Percentiles rank a stretch among this genome's conserved stretches.
These are phyloP conservation scores for Blennius ocellaris DNA, from an alignment of 2,113 vertebrate species.

Conservation along the genomic window DNA sequence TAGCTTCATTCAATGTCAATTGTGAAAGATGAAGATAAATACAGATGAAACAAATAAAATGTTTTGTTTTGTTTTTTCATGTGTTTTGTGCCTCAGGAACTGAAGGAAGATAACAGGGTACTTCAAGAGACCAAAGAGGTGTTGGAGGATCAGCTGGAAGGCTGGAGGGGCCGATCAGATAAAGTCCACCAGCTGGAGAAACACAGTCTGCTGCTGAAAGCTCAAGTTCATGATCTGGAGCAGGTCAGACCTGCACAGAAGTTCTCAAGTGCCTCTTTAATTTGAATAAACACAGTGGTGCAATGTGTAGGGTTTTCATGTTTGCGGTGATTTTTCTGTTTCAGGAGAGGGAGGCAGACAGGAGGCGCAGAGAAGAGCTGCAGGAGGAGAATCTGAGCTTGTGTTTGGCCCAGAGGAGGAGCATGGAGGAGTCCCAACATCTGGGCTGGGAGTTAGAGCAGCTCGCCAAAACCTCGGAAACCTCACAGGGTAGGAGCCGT, in stretches of 20 bases:
- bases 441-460: slow-evolving; percentile 95
- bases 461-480: slow-evolving; percentile 87
- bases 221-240: slow-evolving; percentile 94
- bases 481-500: slow-evolving; percentile 83
- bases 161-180: slow-evolving; percentile 92
- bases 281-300: neutral
- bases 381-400: slow-evolving; percentile 92
- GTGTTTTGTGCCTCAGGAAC: slow-evolving; percentile 82
- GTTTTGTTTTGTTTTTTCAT: too few species aligned
- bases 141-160: slow-evolving; percentile 94
- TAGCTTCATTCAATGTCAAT: too few species aligned
- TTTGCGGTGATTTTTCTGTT: slow-evolving; percentile 3
- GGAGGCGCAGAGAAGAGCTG: slow-evolving; percentile 90
- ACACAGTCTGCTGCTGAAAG: slow-evolving; percentile 92
- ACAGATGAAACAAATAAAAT: too few species aligned
- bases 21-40: too few species aligned
- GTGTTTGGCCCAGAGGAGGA: slow-evolving; percentile 92
- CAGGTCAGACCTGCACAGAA: slow-evolving; percentile 85
- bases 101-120: slow-evolving; percentile 98
- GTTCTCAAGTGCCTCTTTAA: too few species aligned
- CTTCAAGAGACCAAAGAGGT: slow-evolving; percentile 97
- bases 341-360: slow-evolving; percentile 89
- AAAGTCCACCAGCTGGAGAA: slow-evolving; percentile 97
- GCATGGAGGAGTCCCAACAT: slow-evolving; percentile 93
- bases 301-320: neutral